phyloP scores from a whole-genome alignment of 2,888 invertebrate genomes.

The Entomobrya multifasciata region DNA sequence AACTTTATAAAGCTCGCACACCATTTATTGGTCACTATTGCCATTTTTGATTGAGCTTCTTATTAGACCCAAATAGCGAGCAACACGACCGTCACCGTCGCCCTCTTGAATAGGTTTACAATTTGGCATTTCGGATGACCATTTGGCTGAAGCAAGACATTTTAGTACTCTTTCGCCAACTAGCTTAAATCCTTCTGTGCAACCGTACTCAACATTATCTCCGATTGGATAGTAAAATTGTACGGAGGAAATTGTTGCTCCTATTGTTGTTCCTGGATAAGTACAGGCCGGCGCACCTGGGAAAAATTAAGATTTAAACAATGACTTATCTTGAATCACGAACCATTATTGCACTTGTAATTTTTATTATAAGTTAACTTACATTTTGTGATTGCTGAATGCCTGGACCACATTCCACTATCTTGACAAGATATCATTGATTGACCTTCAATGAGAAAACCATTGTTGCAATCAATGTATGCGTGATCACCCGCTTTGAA shows the following conservation, averaged over 20 bases:
- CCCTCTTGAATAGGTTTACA: too few species aligned
- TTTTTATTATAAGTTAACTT: too few species aligned
- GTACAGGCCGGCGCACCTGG: constrained; percentile 92
- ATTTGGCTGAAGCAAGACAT: constrained; percentile 91
- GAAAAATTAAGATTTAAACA: too few species aligned
- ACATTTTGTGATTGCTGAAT: constrained; percentile 89
- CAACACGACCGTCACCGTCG: too few species aligned
- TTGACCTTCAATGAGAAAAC: constrained; percentile 93
- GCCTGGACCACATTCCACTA: constrained; percentile 90
- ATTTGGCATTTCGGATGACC: constrained; percentile 92
- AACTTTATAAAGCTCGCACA: too few species aligned
- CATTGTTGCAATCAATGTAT: constrained; percentile 92
- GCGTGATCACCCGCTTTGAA: constrained; percentile 92
- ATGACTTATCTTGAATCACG: too few species aligned
- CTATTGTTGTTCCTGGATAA: constrained; percentile 92
- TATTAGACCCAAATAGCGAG: too few species aligned
- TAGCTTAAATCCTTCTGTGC: constrained; percentile 88
- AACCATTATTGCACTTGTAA: too few species aligned
- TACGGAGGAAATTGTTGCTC: constrained; percentile 92
- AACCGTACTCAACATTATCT: constrained; percentile 91
- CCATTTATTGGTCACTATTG: too few species aligned
- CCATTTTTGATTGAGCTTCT: too few species aligned
- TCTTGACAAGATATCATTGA: constrained; percentile 94
- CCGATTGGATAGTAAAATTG: constrained; percentile 95
- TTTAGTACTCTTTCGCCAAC: constrained; percentile 89